Evolutionary conservation across 30 jellyfish, hydroid and myxozoan genomes (phyloP).

Genomic region (Sanderia malayensis): DNA sequence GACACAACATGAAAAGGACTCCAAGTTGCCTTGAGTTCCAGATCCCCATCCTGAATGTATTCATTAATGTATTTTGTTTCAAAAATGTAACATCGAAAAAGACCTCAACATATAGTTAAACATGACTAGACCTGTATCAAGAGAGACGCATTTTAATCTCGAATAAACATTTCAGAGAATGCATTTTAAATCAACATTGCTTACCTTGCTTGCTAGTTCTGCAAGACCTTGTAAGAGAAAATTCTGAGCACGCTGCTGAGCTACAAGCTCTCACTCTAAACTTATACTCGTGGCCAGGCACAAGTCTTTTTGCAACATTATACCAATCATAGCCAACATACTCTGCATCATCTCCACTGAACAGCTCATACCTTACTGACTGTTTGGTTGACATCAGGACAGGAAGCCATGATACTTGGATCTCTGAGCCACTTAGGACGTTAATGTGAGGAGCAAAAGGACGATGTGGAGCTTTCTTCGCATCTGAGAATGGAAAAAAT

Average conservation of each 20-base stretch:
- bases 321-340: constrained; percentile 79
- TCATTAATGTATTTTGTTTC: too few species aligned
- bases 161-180: too few species aligned
- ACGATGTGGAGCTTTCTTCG: constrained; percentile 46
- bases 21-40: too few species aligned
- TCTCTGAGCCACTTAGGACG: constrained; percentile 60
- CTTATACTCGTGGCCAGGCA: constrained; percentile 63
- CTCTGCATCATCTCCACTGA: constrained; percentile 75
- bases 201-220: constrained; percentile 35
- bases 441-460: constrained; percentile 87
- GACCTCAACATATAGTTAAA: too few species aligned
- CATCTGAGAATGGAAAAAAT: constrained; percentile 7
- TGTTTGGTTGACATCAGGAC: constrained; percentile 41
- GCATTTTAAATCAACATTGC: not conserved
- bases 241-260: constrained; percentile 67
- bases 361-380: constrained; percentile 64
- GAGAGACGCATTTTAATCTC: too few species aligned
- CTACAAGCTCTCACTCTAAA: constrained; percentile 82
- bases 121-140: too few species aligned
- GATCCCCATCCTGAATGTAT: too few species aligned
- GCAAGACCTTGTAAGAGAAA: constrained; percentile 68
- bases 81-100: too few species aligned
- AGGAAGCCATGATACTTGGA: constrained; percentile 85
- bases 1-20: too few species aligned
- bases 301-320: constrained; percentile 75